Conservation (phyloP, 2,797 vertebrate species). For the Knipowitschia caucasica region DNA sequence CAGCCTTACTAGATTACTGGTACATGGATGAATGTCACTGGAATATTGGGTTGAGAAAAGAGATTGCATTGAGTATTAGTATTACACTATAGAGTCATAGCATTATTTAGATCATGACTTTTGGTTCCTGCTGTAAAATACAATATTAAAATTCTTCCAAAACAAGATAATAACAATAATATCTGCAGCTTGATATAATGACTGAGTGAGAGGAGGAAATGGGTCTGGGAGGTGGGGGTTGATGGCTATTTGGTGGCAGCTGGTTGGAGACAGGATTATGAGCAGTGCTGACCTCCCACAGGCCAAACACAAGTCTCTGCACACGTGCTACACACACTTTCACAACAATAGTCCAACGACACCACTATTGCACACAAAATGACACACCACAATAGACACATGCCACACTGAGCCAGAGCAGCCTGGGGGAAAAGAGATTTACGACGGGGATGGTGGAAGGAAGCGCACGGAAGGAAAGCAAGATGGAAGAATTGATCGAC, state of each 20-base stretch:
- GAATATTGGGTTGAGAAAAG: too few species aligned
- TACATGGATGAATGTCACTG: too few species aligned
- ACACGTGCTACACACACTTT: slow-evolving; percentile 14
- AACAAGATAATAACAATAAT: not conserved
- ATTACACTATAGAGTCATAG: too few species aligned
- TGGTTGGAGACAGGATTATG: slow-evolving; percentile 80
- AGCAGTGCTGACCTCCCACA: slow-evolving; percentile 66
- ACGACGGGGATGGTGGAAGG: slow-evolving; percentile 4
- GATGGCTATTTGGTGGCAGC: slow-evolving; percentile 66
- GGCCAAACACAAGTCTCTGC: slow-evolving; percentile 23
- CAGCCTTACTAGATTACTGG: too few species aligned
- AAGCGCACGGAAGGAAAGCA: not conserved
- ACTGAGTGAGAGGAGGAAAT: slow-evolving; percentile 10
- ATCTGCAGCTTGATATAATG: not conserved
- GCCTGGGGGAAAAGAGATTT: slow-evolving; percentile 1
- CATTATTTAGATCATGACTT: not conserved
- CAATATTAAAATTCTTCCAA: not conserved
- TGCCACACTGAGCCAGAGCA: not conserved
- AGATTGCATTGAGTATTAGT: too few species aligned
- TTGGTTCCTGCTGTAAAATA: not conserved
- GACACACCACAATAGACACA: slow-evolving; percentile 6
- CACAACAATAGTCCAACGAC: not conserved
- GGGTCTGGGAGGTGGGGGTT: slow-evolving; percentile 51
- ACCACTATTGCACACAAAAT: not conserved
- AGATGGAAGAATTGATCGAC: slow-evolving; percentile 5